Evolutionary conservation across 2,113 vertebrate genomes (phyloP).

Genomic region (Coturnix japonica): DNA sequence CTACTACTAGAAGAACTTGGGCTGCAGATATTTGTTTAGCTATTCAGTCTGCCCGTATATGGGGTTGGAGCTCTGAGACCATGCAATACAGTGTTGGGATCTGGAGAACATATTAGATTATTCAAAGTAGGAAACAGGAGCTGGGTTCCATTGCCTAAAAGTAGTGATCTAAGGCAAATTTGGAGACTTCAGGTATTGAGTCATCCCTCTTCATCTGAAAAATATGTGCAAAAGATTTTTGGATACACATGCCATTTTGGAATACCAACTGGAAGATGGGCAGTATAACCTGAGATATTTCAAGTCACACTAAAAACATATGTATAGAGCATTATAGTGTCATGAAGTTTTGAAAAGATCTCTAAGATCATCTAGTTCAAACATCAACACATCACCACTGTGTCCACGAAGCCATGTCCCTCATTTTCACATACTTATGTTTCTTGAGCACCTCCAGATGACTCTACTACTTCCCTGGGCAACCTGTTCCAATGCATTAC

Average conservation of each 20-base stretch:
- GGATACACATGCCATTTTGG: neutral
- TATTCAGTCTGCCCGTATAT: neutral
- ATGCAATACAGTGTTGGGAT: neutral
- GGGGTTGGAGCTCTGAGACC: neutral
- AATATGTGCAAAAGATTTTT: neutral
- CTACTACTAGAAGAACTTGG: neutral
- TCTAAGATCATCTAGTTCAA: too few species aligned
- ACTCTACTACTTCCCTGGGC: too few species aligned
- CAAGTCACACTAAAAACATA: neutral
- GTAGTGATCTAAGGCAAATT: neutral
- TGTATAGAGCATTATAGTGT: neutral
- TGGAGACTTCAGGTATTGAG: neutral
- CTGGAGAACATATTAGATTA: neutral
- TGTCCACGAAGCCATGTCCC: too few species aligned
- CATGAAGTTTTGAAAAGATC: too few species aligned
- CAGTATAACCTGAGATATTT: neutral
- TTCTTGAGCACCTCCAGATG: too few species aligned
- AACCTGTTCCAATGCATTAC: too few species aligned
- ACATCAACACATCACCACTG: too few species aligned
- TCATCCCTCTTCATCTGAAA: neutral
- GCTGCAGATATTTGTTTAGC: neutral
- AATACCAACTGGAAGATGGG: neutral
- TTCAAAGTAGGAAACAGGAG: neutral
- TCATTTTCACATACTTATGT: too few species aligned
- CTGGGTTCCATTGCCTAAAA: neutral